These are phyloP conservation scores for Penaeus indicus DNA, from an alignment of 1,140 invertebrate species.

Conservation along the genomic window DNA sequence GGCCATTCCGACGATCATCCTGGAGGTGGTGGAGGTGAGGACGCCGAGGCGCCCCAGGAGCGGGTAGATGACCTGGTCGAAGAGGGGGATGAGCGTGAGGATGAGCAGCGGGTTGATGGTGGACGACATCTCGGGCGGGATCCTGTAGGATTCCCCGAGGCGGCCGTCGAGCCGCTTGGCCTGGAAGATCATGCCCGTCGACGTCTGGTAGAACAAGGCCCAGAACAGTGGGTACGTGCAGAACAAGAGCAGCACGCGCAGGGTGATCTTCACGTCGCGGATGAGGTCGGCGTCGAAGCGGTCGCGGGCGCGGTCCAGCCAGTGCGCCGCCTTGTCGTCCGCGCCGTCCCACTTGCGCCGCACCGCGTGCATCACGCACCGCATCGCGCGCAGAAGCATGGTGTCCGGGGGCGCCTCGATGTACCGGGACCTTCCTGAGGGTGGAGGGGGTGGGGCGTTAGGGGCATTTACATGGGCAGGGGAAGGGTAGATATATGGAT, in stretches of 20 bases:
- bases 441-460: neutral
- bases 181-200: slow-evolving; percentile 91
- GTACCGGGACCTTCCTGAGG: slow-evolving; percentile 52
- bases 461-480: neutral
- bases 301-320: slow-evolving; percentile 80
- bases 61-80: slow-evolving; percentile 80
- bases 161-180: slow-evolving; percentile 89
- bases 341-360: slow-evolving; percentile 17
- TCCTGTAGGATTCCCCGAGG: slow-evolving; percentile 71
- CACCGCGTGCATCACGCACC: slow-evolving; percentile 45
- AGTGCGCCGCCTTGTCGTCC: slow-evolving; percentile 72
- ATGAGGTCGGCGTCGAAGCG: slow-evolving; percentile 75
- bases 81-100: slow-evolving; percentile 87
- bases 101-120: slow-evolving; percentile 86
- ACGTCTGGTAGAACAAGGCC: slow-evolving; percentile 90
- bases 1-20: slow-evolving; percentile 84
- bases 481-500: neutral
- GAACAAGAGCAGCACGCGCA: slow-evolving; percentile 83
- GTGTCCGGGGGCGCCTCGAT: slow-evolving; percentile 56
- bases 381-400: slow-evolving; percentile 43
- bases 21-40: slow-evolving; percentile 79
- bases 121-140: slow-evolving; percentile 60
- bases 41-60: slow-evolving; percentile 18
- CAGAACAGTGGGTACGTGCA: slow-evolving; percentile 89
- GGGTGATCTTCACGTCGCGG: slow-evolving; percentile 80